Conservation (phyloP, 2,113 vertebrate species). For the Antidorcas marsupialis region DNA sequence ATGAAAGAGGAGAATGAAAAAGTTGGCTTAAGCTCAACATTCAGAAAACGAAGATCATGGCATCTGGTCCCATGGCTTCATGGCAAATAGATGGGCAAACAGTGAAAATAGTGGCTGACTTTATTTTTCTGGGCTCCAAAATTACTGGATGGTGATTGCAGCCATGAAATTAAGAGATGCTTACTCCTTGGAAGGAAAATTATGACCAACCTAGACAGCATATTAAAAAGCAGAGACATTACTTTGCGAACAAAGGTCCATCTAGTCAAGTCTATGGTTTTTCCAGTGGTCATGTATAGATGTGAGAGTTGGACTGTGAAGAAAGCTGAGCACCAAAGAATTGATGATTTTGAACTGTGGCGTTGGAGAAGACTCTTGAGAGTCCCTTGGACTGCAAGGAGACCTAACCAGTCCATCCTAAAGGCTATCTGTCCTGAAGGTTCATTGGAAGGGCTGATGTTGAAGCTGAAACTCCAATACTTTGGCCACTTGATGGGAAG, state of each 20-base stretch:
- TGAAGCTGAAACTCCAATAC: background rate
- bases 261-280: background rate
- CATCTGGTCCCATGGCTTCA: background rate
- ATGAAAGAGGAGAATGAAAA: background rate
- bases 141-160: background rate
- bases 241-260: rapidly evolving
- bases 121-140: rapidly evolving
- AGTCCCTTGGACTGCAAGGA: background rate
- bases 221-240: background rate
- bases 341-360: background rate
- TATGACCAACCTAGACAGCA: background rate
- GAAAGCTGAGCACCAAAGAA: background rate
- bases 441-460: background rate
- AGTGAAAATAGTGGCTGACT: background rate
- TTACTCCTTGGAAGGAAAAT: background rate
- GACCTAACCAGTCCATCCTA: background rate
- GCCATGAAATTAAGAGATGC: background rate
- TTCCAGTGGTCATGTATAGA: background rate
- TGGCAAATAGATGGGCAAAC: background rate
- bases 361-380: background rate
- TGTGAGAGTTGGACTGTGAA: background rate
- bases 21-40: background rate
- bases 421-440: background rate
- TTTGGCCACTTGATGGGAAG: background rate
- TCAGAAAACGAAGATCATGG: background rate